Evolutionary conservation across 2,888 invertebrate species (phyloP).

Genomic region (Isotomurus palustris): DNA sequence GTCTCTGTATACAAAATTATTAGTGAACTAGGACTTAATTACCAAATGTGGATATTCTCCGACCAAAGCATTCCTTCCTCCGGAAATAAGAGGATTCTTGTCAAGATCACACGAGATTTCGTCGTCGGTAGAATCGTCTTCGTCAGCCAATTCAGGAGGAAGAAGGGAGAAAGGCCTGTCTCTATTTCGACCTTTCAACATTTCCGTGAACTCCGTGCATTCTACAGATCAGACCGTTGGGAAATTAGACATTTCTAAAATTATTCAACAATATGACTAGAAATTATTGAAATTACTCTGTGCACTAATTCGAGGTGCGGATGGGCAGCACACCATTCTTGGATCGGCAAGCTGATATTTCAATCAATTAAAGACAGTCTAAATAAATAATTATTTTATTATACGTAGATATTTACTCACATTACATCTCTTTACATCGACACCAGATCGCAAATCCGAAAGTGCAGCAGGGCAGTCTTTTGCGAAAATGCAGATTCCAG

Average conservation of each 20-base stretch:
- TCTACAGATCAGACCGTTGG: constrained; percentile 1
- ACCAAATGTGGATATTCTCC: constrained; percentile 18
- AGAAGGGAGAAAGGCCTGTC: constrained; percentile 11
- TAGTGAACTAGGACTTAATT: no score
- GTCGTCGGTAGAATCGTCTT: not conserved
- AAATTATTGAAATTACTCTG: constrained; percentile 10
- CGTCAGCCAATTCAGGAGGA: constrained; percentile 18
- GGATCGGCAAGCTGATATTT: not conserved
- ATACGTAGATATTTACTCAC: no score
- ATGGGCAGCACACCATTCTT: constrained; percentile 24
- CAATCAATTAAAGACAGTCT: not conserved
- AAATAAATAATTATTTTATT: not conserved
- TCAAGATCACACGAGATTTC: constrained; percentile 13
- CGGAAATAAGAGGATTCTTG: constrained; percentile 14
- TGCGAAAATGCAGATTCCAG: constrained; percentile 10
- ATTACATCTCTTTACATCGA: not conserved
- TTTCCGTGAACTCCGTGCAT: constrained; percentile 10
- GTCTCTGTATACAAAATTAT: not conserved
- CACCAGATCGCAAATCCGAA: constrained; percentile 20
- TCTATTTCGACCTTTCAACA: not conserved
- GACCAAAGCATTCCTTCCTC: constrained; percentile 8
- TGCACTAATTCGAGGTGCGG: constrained; percentile 19
- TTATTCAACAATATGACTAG: not conserved
- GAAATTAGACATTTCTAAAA: not conserved
- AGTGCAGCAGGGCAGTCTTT: constrained; percentile 18